These are phyloP conservation scores for Ceratotherium simum DNA, from an alignment of 2,113 vertebrate genomes.

Conservation along the genomic window DNA sequence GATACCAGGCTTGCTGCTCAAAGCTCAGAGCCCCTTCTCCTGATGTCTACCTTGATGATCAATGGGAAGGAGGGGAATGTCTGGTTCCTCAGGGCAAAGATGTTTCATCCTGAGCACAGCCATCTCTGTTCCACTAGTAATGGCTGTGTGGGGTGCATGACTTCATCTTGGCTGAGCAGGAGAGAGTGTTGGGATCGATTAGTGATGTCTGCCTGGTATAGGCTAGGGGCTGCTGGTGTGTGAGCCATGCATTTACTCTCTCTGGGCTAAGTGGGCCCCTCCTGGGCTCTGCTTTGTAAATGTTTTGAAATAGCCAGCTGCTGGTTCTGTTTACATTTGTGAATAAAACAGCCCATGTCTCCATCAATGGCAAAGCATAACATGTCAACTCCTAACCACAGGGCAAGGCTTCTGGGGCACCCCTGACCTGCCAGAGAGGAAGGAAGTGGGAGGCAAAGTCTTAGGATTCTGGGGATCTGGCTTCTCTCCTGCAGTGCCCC, in stretches of 20 bases:
- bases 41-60: background rate
- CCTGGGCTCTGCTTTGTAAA: background rate
- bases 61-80: no score
- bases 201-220: slow-evolving; percentile 16
- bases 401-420: no score
- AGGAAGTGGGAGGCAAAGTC: background rate
- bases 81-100: background rate
- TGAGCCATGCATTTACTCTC: background rate
- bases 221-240: fast-evolving
- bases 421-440: background rate
- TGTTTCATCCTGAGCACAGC: background rate
- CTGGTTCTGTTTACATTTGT: background rate
- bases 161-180: background rate
- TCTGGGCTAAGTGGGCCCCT: background rate
- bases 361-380: background rate
- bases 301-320: background rate
- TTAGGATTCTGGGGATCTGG: background rate
- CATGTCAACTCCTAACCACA: no score
- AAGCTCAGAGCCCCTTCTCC: background rate
- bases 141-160: background rate
- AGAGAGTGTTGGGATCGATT: background rate
- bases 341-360: background rate
- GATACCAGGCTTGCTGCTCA: background rate
- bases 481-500: slow-evolving; percentile 86
- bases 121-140: background rate